Evolutionary conservation across 2,888 invertebrate genomes (phyloP).

Genomic region (Scrobipalpa costella): DNA sequence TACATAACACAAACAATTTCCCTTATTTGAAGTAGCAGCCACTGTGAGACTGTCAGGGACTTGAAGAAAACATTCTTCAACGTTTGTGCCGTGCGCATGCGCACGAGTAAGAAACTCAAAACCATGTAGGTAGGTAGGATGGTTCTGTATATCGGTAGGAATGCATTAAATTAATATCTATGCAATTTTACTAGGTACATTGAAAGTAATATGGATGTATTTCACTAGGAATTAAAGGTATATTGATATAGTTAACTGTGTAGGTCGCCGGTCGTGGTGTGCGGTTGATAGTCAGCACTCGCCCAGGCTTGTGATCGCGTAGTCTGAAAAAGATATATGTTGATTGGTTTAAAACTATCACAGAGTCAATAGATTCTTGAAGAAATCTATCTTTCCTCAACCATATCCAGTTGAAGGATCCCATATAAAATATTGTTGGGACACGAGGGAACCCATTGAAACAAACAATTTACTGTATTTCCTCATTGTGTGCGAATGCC

Average conservation of each 20-base stretch:
- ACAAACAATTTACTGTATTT: too few relatives aligned
- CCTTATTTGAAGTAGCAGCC: too few relatives aligned
- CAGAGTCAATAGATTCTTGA: neutral
- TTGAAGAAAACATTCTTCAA: too few relatives aligned
- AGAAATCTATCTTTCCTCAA: too few relatives aligned
- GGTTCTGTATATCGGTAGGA: neutral
- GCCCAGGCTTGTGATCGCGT: constrained; percentile 79
- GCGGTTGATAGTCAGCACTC: constrained; percentile 77
- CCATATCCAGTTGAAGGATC: too few relatives aligned
- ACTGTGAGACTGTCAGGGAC: too few relatives aligned
- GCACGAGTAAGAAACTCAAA: too few relatives aligned
- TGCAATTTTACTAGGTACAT: neutral
- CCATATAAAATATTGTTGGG: too few relatives aligned
- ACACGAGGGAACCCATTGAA: too few relatives aligned
- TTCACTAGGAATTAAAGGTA: neutral
- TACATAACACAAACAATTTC: too few relatives aligned
- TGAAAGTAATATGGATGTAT: neutral
- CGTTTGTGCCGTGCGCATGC: too few relatives aligned
- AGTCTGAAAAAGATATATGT: constrained; percentile 66
- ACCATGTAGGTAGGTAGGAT: neutral
- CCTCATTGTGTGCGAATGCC: too few relatives aligned
- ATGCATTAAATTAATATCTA: neutral
- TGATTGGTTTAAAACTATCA: neutral
- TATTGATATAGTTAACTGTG: constrained; percentile 31
- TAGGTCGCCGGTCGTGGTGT: neutral